A percentile compares a stretch with the other conserved stretches of the same genome.
Conservation (phyloP, 2,888 invertebrate species). For the Ophion ellenae region DNA sequence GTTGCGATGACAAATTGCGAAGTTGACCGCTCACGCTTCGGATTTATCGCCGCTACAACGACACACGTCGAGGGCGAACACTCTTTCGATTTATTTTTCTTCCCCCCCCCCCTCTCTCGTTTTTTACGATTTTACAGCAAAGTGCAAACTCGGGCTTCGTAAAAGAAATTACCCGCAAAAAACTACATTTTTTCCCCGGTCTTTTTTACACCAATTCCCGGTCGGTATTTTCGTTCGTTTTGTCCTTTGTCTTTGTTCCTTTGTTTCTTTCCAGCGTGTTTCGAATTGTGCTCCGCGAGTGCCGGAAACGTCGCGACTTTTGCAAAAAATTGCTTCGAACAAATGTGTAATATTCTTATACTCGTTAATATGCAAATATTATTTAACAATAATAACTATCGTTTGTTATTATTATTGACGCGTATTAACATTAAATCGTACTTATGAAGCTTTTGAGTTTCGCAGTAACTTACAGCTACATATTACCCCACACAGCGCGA, state of each 20-base stretch:
- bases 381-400: conserved; percentile 65
- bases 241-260: neutral
- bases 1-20: conserved; percentile 41
- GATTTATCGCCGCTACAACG: conserved; percentile 34
- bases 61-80: neutral
- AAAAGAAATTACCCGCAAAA: neutral
- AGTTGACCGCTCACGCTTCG: conserved; percentile 65
- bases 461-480: neutral
- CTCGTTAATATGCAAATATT: conserved; percentile 48
- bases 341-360: conserved; percentile 44
- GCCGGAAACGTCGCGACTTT: conserved; percentile 42
- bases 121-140: neutral
- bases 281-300: conserved; percentile 44
- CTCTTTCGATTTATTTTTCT: conserved; percentile 6
- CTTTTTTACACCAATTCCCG: neutral
- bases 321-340: conserved; percentile 60
- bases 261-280: conserved; percentile 22
- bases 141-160: neutral
- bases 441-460: neutral
- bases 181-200: neutral
- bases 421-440: conserved; percentile 4
- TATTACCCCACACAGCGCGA: conserved; percentile 2
- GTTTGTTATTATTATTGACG: conserved; percentile 5
- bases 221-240: neutral
- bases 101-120: conserved; percentile 17